A percentile compares a stretch with the other conserved stretches of the same genome.
phyloP scores from a whole-genome alignment of 2,888 invertebrate species.

The Heliconius hortense region DNA sequence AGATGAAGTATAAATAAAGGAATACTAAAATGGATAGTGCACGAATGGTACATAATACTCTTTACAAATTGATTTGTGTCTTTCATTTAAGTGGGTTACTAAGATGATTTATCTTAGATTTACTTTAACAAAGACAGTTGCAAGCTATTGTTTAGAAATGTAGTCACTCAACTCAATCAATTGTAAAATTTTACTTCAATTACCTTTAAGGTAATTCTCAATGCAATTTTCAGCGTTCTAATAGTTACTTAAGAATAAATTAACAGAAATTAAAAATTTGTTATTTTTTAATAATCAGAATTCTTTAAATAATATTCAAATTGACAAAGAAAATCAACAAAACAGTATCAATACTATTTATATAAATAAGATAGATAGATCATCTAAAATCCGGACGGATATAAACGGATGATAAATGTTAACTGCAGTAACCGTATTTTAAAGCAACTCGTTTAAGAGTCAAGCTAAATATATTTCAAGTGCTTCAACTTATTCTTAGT shows the following conservation, averaged over 20 bases:
- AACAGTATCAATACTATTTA: neutral
- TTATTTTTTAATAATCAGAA: too few relatives aligned
- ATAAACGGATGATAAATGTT: slow-evolving; percentile 35
- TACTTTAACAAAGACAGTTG: neutral
- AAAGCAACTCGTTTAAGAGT: slow-evolving; percentile 25
- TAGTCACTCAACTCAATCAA: neutral
- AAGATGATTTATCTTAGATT: slow-evolving; percentile 20
- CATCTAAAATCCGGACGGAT: neutral
- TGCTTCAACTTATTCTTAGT: slow-evolving; percentile 27
- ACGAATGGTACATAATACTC: slow-evolving; percentile 27
- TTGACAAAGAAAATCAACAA: neutral
- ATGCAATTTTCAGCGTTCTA: too few relatives aligned
- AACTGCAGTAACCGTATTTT: slow-evolving; percentile 42
- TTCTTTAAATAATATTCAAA: neutral
- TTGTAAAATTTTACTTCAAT: too few relatives aligned
- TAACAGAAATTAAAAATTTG: neutral
- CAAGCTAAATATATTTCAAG: slow-evolving; percentile 22
- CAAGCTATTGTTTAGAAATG: neutral
- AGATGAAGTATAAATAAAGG: slow-evolving; percentile 1
- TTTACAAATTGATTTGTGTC: slow-evolving; percentile 32
- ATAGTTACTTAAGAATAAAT: neutral
- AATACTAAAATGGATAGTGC: slow-evolving; percentile 35
- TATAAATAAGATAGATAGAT: neutral
- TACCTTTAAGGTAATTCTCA: too few relatives aligned
- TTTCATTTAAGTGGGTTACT: slow-evolving; percentile 24